Evolutionary conservation across 1,140 invertebrate genomes (phyloP), one percentile per base, ranked within the genome.

Genomic region (Drosophila triauraria): DNA sequence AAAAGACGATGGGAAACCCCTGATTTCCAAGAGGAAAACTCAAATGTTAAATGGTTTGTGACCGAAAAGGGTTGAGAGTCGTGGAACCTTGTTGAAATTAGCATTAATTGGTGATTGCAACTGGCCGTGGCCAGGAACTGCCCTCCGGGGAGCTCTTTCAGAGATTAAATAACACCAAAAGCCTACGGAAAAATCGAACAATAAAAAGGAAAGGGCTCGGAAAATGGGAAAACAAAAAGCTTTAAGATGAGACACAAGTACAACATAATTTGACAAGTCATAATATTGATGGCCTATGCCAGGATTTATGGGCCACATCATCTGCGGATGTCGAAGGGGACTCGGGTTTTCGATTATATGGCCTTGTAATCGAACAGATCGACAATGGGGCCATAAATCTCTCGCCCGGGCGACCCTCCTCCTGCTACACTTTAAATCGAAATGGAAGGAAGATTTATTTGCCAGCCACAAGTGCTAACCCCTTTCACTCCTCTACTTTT

Each of bases 231-330:
- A 58, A 69, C 71, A 59, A 77, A 77, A 64, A 30, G 74, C 65
- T 81, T 82, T 67, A 77, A 65, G 68, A 74, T 74, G 80, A 70
- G 80, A 64, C 53, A 57, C 47, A 54, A 78, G 84, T 88, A 80
- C 64, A 88, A 88, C 83, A 88, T 88, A 88, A 88, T 88, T 79
- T 88, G 85, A 88, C 85, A 88, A 85, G 85, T 88, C 85, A 88
- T 90, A 88, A 88, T 88, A 88, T 88, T 88, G 85, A 88, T 91
- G 81, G 64, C 67, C 63, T 77, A 43, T 48, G 46, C 65, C 48
- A 90, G 78, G 85, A 88, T 88, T 88, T 88, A 88, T 88, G 81
- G 64, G 35, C 75, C 64, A 78, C 75, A 78, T 78, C 85, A 90
- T 88, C 72, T 88, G 85, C 30, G 38, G 60, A 63, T 50, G 43